A percentile compares a stretch with the other conserved stretches of the same genome.
These are phyloP conservation scores for Lethenteron camtschaticum DNA, from an alignment of 2,113 vertebrate species.

Conservation along the genomic window DNA sequence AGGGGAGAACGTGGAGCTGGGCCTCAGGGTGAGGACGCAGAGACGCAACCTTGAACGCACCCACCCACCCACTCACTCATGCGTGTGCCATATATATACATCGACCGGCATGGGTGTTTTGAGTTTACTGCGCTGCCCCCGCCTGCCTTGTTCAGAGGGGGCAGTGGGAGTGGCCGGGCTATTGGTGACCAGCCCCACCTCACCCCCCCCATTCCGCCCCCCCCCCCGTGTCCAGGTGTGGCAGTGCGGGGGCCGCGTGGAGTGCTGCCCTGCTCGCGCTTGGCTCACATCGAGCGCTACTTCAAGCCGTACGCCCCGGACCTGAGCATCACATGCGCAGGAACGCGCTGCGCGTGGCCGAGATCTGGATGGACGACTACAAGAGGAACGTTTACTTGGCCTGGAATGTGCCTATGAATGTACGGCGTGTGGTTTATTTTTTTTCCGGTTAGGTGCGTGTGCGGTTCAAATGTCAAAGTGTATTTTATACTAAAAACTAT, in stretches of 20 bases:
- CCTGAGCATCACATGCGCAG: slow-evolving; percentile 65
- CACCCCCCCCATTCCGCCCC: no score
- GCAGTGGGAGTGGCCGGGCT: no score
- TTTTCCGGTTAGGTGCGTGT: no score
- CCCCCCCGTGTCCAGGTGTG: slow-evolving; percentile 36
- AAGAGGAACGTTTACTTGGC: slow-evolving; percentile 97
- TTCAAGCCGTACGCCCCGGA: slow-evolving; percentile 92
- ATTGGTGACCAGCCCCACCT: no score
- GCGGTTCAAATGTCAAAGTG: no score
- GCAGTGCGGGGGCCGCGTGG: slow-evolving; percentile 87
- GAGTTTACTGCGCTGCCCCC: no score
- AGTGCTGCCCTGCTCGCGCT: slow-evolving; percentile 78
- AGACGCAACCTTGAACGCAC: no score
- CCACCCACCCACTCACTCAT: no score
- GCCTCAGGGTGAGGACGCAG: slow-evolving; percentile 51
- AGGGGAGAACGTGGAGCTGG: slow-evolving; percentile 89
- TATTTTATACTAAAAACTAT: no score
- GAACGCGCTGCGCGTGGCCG: slow-evolving; percentile 70
- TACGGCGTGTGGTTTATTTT: slow-evolving; percentile 8
- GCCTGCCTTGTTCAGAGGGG: no score
- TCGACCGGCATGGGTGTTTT: no score
- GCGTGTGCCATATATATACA: no score
- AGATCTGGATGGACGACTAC: slow-evolving; percentile 98
- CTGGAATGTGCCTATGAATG: slow-evolving; percentile 61
- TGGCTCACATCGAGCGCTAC: slow-evolving; percentile 82